These are phyloP conservation scores for Zosterops borbonicus DNA, from an alignment of 2,113 vertebrate species.

Conservation along the genomic window DNA sequence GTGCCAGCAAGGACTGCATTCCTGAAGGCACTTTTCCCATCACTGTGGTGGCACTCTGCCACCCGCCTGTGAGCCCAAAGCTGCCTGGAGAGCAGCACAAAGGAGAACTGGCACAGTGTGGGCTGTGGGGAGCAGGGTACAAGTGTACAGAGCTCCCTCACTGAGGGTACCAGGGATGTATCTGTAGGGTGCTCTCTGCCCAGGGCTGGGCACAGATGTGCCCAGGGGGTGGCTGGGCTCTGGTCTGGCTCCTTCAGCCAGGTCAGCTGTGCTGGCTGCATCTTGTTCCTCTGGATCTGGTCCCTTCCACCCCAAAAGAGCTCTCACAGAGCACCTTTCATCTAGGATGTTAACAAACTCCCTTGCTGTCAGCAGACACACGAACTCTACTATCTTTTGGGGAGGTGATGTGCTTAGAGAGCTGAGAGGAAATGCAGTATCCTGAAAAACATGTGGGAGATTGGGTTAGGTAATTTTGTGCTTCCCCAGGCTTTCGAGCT, in stretches of 20 bases:
- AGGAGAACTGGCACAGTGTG: accelerated
- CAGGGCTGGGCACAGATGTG: background rate
- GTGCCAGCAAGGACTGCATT: background rate
- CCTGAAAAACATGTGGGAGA: background rate
- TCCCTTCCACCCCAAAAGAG: background rate
- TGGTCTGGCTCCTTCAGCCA: background rate
- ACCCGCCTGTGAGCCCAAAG: background rate
- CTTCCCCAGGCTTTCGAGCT: background rate
- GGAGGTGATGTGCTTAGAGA: background rate
- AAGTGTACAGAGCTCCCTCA: accelerated
- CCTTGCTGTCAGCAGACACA: background rate
- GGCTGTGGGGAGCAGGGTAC: accelerated
- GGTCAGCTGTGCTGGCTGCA: background rate
- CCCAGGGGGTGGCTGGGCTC: accelerated
- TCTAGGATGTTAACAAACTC: accelerated
- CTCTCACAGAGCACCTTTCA: background rate
- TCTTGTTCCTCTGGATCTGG: accelerated
- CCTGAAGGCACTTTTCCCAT: accelerated
- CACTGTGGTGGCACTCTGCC: background rate
- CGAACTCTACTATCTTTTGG: background rate
- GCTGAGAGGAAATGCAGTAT: background rate
- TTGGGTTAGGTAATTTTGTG: accelerated
- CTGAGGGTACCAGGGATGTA: accelerated
- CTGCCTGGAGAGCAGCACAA: background rate
- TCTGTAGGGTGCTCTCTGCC: accelerated